Evolutionary conservation across 2,888 invertebrate genomes (phyloP).

Genomic region (Ochlodes sylvanus): DNA sequence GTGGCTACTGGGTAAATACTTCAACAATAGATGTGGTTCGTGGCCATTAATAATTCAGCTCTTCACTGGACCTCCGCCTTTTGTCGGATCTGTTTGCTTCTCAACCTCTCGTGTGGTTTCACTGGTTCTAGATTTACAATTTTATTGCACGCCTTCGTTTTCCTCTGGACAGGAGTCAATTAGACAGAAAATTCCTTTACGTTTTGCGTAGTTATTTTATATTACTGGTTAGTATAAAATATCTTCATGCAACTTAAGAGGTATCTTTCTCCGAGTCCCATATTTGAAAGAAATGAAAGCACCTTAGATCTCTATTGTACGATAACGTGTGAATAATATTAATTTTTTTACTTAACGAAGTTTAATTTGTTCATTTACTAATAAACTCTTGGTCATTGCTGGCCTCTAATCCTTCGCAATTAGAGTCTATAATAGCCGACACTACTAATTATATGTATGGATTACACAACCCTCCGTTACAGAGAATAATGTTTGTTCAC

Average conservation of each 20-base stretch:
- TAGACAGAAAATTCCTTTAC: background rate
- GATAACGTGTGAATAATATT: background rate
- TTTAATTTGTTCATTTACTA: conserved; percentile 24
- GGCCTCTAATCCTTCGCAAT: conserved; percentile 33
- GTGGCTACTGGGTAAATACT: conserved; percentile 75
- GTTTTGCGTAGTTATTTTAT: too few species aligned
- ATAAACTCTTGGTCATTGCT: conserved; percentile 7
- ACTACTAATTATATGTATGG: conserved; percentile 46
- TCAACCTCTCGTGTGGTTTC: conserved; percentile 38
- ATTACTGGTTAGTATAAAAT: too few species aligned
- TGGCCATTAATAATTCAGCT: conserved; percentile 74
- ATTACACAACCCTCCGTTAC: conserved; percentile 55
- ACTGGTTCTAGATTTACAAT: conserved; percentile 45
- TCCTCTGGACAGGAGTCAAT: conserved; percentile 1
- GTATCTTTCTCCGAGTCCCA: too few species aligned
- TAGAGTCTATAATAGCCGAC: conserved; percentile 35
- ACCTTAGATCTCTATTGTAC: too few species aligned
- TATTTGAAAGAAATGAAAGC: background rate
- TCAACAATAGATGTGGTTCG: conserved; percentile 78
- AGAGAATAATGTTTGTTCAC: conserved; percentile 54
- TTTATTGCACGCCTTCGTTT: conserved; percentile 15
- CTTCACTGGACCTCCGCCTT: conserved; percentile 71
- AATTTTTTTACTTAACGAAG: conserved; percentile 1
- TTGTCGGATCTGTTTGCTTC: conserved; percentile 63
- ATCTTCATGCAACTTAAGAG: too few species aligned